These are phyloP conservation scores for Trichonephila clavipes DNA, from an alignment of 1,140 invertebrate species.

Conservation along the genomic window DNA sequence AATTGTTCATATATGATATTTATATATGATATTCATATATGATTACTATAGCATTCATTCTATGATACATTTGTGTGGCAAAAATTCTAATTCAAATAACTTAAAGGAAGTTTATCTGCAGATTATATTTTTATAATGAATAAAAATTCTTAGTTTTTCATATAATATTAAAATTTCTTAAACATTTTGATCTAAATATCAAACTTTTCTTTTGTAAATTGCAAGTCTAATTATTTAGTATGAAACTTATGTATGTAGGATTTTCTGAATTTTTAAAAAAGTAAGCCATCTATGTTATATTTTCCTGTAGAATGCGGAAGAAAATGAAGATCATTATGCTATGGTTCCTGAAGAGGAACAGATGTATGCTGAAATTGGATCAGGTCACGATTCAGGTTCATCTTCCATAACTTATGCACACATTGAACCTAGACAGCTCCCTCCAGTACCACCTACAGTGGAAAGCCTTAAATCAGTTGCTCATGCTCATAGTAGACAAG, in stretches of 20 bases:
- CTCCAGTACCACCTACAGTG: slow-evolving; percentile 84
- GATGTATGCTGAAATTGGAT: slow-evolving; percentile 90
- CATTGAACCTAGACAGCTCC: slow-evolving; percentile 85
- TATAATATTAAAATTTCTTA: neutral
- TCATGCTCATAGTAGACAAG: slow-evolving; percentile 87
- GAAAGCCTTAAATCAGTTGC: slow-evolving; percentile 84
- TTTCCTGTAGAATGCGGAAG: slow-evolving; percentile 69
- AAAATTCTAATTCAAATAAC: no score
- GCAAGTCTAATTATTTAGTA: no score
- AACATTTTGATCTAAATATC: neutral
- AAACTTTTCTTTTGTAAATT: neutral
- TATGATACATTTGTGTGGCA: neutral
- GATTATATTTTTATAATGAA: neutral
- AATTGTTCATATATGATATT: neutral
- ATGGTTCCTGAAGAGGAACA: slow-evolving; percentile 85
- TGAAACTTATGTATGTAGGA: neutral
- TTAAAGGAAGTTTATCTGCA: neutral
- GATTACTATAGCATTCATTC: neutral
- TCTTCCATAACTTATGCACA: slow-evolving; percentile 87
- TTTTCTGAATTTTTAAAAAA: neutral
- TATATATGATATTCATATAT: no score
- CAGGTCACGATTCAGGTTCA: slow-evolving; percentile 89
- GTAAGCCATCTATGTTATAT: neutral
- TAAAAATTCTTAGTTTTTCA: neutral
- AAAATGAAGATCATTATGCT: slow-evolving; percentile 78